Percentiles rank a stretch among this genome's conserved stretches.
Conservation (phyloP, 37 sponge, comb jelly and placozoan genomes). For the Ephydatia muelleri region DNA sequence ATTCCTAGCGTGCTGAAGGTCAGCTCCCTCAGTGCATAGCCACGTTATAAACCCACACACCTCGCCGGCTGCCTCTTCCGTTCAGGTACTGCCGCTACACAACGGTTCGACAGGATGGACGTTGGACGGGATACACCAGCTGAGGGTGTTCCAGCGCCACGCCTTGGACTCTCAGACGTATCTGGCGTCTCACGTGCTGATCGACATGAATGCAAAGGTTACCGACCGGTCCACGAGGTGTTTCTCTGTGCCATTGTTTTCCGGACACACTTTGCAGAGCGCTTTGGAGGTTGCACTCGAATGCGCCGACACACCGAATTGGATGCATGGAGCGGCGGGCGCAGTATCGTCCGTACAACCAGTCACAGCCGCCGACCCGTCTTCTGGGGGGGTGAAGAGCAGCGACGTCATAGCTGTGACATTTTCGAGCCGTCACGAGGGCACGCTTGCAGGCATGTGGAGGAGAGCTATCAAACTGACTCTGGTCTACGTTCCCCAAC, state of each 20-base stretch:
- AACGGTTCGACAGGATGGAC: constrained; percentile 47
- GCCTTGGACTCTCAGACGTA: neutral
- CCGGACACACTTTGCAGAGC: neutral
- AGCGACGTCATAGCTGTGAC: neutral
- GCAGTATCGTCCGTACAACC: neutral
- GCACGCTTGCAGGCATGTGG: neutral
- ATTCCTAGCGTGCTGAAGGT: neutral
- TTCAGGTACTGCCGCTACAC: constrained; percentile 45
- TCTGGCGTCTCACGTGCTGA: constrained; percentile 8
- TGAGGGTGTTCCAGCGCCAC: constrained; percentile 34
- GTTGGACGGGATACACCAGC: neutral
- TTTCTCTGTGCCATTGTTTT: too few species aligned
- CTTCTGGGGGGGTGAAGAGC: neutral
- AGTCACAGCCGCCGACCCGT: neutral
- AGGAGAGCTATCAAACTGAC: neutral
- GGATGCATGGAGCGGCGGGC: neutral
- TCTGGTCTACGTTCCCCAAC: neutral
- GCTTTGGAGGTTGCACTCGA: neutral
- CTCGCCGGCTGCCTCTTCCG: neutral
- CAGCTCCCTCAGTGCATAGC: neutral
- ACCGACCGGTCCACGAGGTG: neutral
- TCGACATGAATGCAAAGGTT: constrained; percentile 20
- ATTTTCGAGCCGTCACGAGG: neutral
- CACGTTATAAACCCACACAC: neutral
- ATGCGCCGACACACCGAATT: neutral